Evolutionary conservation across 2,113 vertebrate species (phyloP), one percentile per base, ranked within the genome.

Genomic region (Sterrhoptilus dennistouni): DNA sequence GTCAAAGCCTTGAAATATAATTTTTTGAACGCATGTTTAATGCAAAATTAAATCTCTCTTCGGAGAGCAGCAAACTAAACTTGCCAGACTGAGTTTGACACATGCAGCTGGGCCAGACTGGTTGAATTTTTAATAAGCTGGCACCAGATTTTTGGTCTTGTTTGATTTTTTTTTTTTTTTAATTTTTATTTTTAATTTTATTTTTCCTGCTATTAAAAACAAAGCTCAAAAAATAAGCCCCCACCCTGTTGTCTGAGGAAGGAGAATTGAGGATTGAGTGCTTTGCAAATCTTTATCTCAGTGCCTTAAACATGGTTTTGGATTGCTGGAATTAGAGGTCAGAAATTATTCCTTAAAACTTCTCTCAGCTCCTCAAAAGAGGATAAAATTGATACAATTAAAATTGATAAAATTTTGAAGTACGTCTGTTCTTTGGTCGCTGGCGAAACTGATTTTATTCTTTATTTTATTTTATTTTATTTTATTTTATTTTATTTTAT

Each of bases 221-320:
- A n/a, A n/a, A n/a, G n/a, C n/a, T n/a, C n/a, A n/a, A n/a, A n/a
- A n/a, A n/a, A n/a, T n/a, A n/a, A n/a, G n/a, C 10, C 3, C 3
- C 4, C n/a, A 16, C 9, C 5, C 6, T 3, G 3, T 8, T 65
- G 29, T 42, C 0, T 3, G 7, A 24, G 18, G 47, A 35, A 75
- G 13, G 33, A 60, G 16, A 59, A 50, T 5, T 44, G 15, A 4
- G 12, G 8, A 9, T 0, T 0, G 16, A 83, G 11, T 13, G 2
- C 8, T 72, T 64, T n/a, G 21, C 6, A 87, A 74, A 36, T 36
- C 8, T 21, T 23, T 31, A 0, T n/a, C 27, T 17, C 18, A 33
- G 25, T 31, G 25, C 53, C 36, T 57, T 7, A 9, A 57, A 5
- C 1, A 0, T 29, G 33, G 3, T 72, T 7, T 74, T 45, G 56